Evolutionary conservation across 2,797 vertebrate species (phyloP).

Genomic region (Sebastes itinus): DNA sequence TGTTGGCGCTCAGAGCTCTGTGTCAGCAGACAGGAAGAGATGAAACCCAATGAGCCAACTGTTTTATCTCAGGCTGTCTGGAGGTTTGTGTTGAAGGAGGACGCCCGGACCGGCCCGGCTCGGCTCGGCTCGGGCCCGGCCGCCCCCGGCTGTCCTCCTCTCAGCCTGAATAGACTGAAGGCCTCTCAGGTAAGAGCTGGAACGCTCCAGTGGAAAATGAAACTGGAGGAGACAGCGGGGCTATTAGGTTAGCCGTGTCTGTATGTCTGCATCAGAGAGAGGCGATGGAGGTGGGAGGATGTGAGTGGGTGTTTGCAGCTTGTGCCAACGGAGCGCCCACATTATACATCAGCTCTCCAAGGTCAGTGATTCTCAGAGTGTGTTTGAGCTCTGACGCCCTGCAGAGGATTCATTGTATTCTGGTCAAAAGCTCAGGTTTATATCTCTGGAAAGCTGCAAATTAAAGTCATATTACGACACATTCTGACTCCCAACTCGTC

Average conservation of each 20-base stretch:
- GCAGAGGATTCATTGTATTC: too few relatives aligned
- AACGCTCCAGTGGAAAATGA: slow-evolving; percentile 73
- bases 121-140: not conserved
- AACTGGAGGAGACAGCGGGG: slow-evolving; percentile 65
- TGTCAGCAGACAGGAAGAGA: slow-evolving; percentile 33
- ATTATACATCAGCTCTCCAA: slow-evolving; percentile 17
- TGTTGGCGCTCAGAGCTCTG: not conserved
- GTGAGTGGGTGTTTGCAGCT: slow-evolving; percentile 34
- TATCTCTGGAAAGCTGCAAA: too few relatives aligned
- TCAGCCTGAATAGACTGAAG: slow-evolving; percentile 48
- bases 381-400: not conserved
- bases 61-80: slow-evolving; percentile 35
- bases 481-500: too few relatives aligned
- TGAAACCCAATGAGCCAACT: slow-evolving; percentile 34
- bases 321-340: not conserved
- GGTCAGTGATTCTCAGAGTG: slow-evolving; percentile 21
- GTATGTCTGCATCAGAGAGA: slow-evolving; percentile 15
- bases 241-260: slow-evolving; percentile 42
- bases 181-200: slow-evolving; percentile 54
- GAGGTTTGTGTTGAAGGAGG: slow-evolving; percentile 17
- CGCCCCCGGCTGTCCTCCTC: not conserved
- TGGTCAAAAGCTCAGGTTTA: too few relatives aligned
- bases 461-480: too few relatives aligned
- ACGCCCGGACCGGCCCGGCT: not conserved
- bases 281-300: slow-evolving; percentile 24